Base-by-base conservation (phyloP, 2,888 invertebrate genomes). In the Xestia rhomboidea region DNA sequence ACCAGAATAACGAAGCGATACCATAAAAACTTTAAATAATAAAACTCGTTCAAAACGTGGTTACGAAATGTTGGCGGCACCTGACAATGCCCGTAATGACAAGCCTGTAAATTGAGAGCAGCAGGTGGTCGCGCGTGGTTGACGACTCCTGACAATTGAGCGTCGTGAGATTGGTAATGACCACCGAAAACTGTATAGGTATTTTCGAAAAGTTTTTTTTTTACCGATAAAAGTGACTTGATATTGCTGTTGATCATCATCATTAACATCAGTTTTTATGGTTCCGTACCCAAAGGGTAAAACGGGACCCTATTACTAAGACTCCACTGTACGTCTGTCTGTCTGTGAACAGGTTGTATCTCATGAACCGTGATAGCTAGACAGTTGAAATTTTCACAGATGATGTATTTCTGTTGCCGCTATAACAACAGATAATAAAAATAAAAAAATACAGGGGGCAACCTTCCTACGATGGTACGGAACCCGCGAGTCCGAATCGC, bases 71-170 rank as follows among this genome's bases (percentile, higher is more conserved):
- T 71, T 76, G 85, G 24, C 30, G 54, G 76, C 73, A 83, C 75
- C 82, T 84, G 82, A 66, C 75, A 79, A 63, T 71, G 44, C 27
- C 68, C 41, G 30, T 81, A 85, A 84, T 84, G 85, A 82, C 71
- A 66, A 73, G 57, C 68, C 70, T 54, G 41, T 27, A 57, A 84
- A 82, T 82, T 76, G 86, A 76, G 76, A 77, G 64, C 79, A 38
- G 34, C 86, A 78, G 86, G 84, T 85, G 84, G 84, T 63, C 86
- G 82, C 73, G 54, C 84, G 86, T 82, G 86, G 82, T 54, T 66
- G 73, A 67, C 72, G 38, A 68, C 68, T 72, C 21, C 68, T 76
- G 66, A 77, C 74, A 68, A 69, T 77, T 69, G 68, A 13, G 60
- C 27, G 49, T 68, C 71, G 66, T 71, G 76, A 81, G 67, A 71